Percentiles rank a stretch among this genome's conserved stretches.
phyloP scores from a whole-genome alignment of 2,888 invertebrate genomes.

The Himalopsyche kuldschensis region DNA sequence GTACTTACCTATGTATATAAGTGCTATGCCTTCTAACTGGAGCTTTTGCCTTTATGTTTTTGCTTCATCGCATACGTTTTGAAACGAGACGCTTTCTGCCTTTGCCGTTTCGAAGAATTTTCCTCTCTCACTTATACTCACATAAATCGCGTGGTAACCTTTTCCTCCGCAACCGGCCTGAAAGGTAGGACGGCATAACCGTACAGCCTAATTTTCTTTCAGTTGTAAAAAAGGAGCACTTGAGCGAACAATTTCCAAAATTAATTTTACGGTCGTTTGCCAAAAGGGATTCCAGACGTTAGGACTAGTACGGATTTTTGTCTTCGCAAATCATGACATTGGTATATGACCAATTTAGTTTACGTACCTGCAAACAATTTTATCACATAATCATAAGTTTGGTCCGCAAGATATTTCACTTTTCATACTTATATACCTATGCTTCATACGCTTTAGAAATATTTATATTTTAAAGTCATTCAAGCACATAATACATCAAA shows the following conservation, averaged over 20 bases:
- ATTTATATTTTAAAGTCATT: no score
- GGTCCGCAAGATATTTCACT: no score
- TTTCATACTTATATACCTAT: no score
- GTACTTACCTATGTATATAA: slow-evolving; percentile 23
- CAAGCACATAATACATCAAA: no score
- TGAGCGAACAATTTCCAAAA: slow-evolving; percentile 34
- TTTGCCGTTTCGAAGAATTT: slow-evolving; percentile 15
- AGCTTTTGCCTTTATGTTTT: slow-evolving; percentile 29
- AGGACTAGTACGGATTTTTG: slow-evolving; percentile 19
- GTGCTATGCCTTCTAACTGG: slow-evolving; percentile 23
- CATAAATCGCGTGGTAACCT: neutral
- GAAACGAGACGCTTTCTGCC: slow-evolving; percentile 29
- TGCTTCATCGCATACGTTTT: slow-evolving; percentile 37
- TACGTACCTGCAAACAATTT: neutral
- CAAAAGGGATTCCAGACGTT: slow-evolving; percentile 17
- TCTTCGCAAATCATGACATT: slow-evolving; percentile 10
- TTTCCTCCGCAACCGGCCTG: neutral
- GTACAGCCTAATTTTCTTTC: slow-evolving; percentile 29
- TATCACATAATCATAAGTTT: neutral
- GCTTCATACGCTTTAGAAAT: no score
- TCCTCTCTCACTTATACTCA: slow-evolving; percentile 6
- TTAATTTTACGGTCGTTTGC: slow-evolving; percentile 38
- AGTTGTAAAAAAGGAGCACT: slow-evolving; percentile 35
- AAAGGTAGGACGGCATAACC: slow-evolving; percentile 12
- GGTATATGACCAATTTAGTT: neutral